These are phyloP conservation scores for Palythoa grandis DNA, from an alignment of 92 coral and sea anemone genomes.

Conservation along the genomic window DNA sequence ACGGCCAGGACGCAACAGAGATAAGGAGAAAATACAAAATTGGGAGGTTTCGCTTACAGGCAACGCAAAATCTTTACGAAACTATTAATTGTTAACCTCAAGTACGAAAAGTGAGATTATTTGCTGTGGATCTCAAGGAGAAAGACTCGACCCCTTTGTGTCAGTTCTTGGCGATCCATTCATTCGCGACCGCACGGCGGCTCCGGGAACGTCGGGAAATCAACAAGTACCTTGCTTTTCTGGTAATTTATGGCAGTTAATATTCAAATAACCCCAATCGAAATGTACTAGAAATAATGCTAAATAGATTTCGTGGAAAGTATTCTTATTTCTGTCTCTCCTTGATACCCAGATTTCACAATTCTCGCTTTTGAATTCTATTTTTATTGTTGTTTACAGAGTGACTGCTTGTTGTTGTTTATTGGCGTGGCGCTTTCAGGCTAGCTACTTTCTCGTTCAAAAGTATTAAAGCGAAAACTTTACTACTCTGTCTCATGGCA, in stretches of 20 bases:
- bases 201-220: constrained; percentile 35
- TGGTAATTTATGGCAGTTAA: constrained; percentile 36
- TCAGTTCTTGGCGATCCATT: constrained; percentile 31
- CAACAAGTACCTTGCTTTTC: constrained; percentile 36
- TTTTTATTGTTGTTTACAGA: constrained; percentile 94
- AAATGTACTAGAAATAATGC: background rate
- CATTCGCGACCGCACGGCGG: constrained; percentile 44
- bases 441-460: constrained; percentile 4
- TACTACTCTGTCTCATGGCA: background rate
- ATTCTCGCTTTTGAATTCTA: constrained; percentile 51
- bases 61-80: constrained; percentile 6
- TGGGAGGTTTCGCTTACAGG: constrained; percentile 31
- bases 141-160: constrained; percentile 21
- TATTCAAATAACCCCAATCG: constrained; percentile 2
- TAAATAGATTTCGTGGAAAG: background rate
- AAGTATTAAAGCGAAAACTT: background rate
- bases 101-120: constrained; percentile 51
- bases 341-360: constrained; percentile 12
- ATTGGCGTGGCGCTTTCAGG: constrained; percentile 76
- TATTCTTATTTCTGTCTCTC: background rate
- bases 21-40: constrained; percentile 57
- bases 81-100: background rate
- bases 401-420: constrained; percentile 89
- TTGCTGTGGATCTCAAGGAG: constrained; percentile 1
- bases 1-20: constrained; percentile 69